Evolutionary conservation across 2,113 vertebrate genomes (phyloP), one percentile per base, ranked within the genome.

Genomic region (Aphelocoma coerulescens): DNA sequence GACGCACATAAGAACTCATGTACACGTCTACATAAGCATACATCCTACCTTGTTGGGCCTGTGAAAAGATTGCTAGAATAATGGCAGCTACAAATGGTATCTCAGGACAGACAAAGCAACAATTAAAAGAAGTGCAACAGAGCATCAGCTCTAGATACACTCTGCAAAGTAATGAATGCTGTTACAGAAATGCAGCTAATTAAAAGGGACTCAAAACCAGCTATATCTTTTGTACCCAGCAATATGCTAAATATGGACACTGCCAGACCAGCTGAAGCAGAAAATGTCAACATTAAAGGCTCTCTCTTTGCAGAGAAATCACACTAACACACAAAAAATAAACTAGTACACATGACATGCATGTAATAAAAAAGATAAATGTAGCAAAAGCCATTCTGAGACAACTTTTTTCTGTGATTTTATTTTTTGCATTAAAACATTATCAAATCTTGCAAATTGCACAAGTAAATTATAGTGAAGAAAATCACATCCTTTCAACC

Each of bases 301-400:
- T 83, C 23, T 80, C 20, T 37, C 35, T 61, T 83, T 59, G 19
- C 28, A 43, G 39, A 19, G 23, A 78, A 91, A 72, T n/a, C 48
- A 6, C 21, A 46, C 9, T 39, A 68, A 39, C 5, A 46, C 33
- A 37, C 3, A 49, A 69, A 72, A 92, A 74, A 46, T 17, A 76
- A 75, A 7, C 11, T 26, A 46, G 3, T 5, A 35, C 15, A 23
- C 14, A 26, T 0, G 0, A 49, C 58, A 43, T 23, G 7, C 2
- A 21, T 14, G 13, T 18, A 43, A 76, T 55, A 58, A 71, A 77
- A 68, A 69, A 39, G 8, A 11, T 37, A 85, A 69, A 26, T 7
- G 15, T 28, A 67, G 41, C 4, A 81, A 91, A 84, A 85, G 5
- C 5, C 10, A 24, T 68, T 87, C 35, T 28, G 57, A 63, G 39